Evolutionary conservation across 2,888 invertebrate species (phyloP), one percentile per base, ranked within the genome.

Genomic region (Callinectes sapidus): DNA sequence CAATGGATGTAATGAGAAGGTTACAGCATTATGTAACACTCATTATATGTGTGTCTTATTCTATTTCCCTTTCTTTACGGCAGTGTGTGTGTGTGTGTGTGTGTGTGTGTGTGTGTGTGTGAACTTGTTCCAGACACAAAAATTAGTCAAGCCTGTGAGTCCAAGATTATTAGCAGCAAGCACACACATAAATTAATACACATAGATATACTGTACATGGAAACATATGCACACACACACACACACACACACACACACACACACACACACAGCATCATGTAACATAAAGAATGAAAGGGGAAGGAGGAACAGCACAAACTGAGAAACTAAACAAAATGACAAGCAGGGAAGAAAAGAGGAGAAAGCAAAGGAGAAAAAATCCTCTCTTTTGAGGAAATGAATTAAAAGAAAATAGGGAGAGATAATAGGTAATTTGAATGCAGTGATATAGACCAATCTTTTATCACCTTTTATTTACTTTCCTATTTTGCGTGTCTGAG

Each of bases 381-480:
- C 10, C 48, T 48, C 48, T 48, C 10, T 48, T 48, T 5, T 48
- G 48, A 5, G 10, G 28, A 71, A n/a, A 28, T n/a, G 28, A 28
- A n/a, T n/a, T 8, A 18, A 10, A 28, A 28, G 28, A 28, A 28
- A 71, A 71, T n/a, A 35, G 77, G 35, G 32, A 81, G 81, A 42
- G 14, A 28, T 13, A 13, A 71, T 14, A 39, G 18, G 55, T 39
- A 28, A 71, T 71, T 71, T 71, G 71, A 71, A 71, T 71, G 71
- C n/a, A 10, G n/a, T 71, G 71, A 71, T 71, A 71, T 23, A 71
- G 28, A 71, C 71, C 71, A 71, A 71, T 71, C 71, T 71, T n/a
- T 28, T 8, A 48, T 48, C 48, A 48, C 48, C 48, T 48, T 8
- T 10, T 48, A 0, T 8, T 48, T 48, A 8, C 48, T 39, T 39